Evolutionary conservation across 1,140 invertebrate species (phyloP), one percentile per base, ranked within the genome.

Genomic region (Colletes gigas): DNA sequence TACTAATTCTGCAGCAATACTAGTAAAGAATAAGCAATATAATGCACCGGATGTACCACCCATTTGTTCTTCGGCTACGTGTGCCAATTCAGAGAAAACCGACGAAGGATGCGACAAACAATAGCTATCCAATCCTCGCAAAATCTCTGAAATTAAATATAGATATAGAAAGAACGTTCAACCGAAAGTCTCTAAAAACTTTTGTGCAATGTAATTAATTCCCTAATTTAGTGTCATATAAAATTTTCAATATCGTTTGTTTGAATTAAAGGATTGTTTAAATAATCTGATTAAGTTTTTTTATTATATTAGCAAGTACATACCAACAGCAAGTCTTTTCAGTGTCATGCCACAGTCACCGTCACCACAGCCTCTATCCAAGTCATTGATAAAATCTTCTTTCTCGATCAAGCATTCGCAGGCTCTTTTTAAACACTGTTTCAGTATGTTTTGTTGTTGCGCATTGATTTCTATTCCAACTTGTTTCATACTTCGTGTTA

Each of bases 291-390:
- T n/a, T n/a, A n/a, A n/a, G n/a, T n/a, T n/a, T n/a, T 6, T 15
- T 17, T n/a, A 50, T 6, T 41, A 8, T 44, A 66, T 66, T 8
- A 17, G 4, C 21, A 50, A 9, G n/a, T 39, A 75, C 71, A 82
- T 90, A 94, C 95, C 95, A 86, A 95, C 90, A 12, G 95, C 95
- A 62, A 97, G 95, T 71, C 94, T 93, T 65, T 94, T 94, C 15
- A 97, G 90, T 0, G 97, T 98, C 1, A 95, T 94, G 5, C 97
- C 97, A 91, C 96, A 97, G 88, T 98, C 97, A 0, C 97, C 97
- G 90, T 98, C 97, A 3, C 97, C 97, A 89, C 96, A 96, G 7
- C 95, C 95, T 0, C 94, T 94, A 89, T 98, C 97, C 17, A 98
- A 89, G 41, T 93, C 90, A 90, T 98, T 98, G 2, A 98, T 92